These are phyloP conservation scores for Atherinomorus stipes DNA, from an alignment of 2,113 vertebrate species.

Conservation along the genomic window DNA sequence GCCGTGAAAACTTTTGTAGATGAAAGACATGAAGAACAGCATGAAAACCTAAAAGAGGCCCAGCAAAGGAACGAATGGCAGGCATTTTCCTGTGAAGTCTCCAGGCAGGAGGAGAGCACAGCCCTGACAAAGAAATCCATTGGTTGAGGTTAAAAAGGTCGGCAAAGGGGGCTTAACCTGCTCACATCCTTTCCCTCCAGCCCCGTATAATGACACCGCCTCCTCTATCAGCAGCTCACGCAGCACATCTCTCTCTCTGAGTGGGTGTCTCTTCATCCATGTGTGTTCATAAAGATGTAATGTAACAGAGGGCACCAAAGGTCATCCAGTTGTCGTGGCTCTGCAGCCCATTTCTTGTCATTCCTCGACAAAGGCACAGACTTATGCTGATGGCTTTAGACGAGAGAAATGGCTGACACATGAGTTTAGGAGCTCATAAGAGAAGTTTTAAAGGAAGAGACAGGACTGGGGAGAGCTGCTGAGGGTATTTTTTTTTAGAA, in stretches of 20 bases:
- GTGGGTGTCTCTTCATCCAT: not conserved
- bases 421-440: conserved; percentile 16
- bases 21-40: conserved; percentile 14
- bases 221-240: conserved; percentile 15
- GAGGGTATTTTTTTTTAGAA: conserved; percentile 1
- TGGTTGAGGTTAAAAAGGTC: conserved; percentile 29
- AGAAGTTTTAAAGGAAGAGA: conserved; percentile 21
- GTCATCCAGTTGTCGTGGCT: conserved; percentile 40
- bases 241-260: conserved; percentile 12
- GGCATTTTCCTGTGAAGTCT: conserved; percentile 12
- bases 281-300: conserved; percentile 26
- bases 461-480: not conserved
- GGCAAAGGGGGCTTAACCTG: not conserved
- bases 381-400: conserved; percentile 18
- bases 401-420: conserved; percentile 61
- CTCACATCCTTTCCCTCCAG: conserved; percentile 22
- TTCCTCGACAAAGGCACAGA: conserved; percentile 39
- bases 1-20: conserved; percentile 9
- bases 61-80: conserved; percentile 26
- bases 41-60: conserved; percentile 15
- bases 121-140: conserved; percentile 8
- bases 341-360: conserved; percentile 16
- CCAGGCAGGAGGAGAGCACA: conserved; percentile 4
- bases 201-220: conserved; percentile 26
- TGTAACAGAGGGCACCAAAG: conserved; percentile 28